These are phyloP conservation scores for Colletes gigas DNA, from an alignment of 1,140 invertebrate species.

Conservation along the genomic window DNA sequence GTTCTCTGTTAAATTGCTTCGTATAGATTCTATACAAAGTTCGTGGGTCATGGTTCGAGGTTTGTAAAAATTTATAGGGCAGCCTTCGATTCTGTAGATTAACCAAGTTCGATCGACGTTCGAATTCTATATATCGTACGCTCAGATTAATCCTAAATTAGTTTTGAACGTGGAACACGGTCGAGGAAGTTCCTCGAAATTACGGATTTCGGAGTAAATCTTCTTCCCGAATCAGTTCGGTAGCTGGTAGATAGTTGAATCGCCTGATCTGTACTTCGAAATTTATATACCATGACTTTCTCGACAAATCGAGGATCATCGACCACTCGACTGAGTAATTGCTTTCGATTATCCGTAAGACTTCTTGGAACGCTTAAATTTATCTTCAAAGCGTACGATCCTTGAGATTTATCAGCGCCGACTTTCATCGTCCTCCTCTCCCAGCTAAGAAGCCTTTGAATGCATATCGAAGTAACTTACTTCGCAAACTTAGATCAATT, in stretches of 20 bases:
- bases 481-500: no score
- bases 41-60: no score
- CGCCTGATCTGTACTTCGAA: not conserved
- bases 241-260: not conserved
- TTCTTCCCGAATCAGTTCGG: not conserved
- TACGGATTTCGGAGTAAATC: not conserved
- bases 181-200: not conserved
- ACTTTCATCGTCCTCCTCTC: not conserved
- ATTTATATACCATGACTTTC: conserved; percentile 3
- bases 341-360: conserved; percentile 13
- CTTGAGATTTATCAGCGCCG: not conserved
- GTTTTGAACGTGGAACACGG: not conserved
- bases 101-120: not conserved
- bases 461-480: not conserved
- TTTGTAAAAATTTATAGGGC: no score
- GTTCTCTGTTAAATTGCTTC: no score
- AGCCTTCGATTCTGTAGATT: not conserved
- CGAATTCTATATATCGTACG: not conserved
- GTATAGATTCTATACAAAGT: no score
- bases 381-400: not conserved
- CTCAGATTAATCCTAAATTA: not conserved
- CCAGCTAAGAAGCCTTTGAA: not conserved
- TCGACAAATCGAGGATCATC: conserved; percentile 13
- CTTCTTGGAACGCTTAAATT: not conserved
- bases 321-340: conserved; percentile 15